Conservation (phyloP, 2,888 invertebrate genomes). For the Volucella inanis region DNA sequence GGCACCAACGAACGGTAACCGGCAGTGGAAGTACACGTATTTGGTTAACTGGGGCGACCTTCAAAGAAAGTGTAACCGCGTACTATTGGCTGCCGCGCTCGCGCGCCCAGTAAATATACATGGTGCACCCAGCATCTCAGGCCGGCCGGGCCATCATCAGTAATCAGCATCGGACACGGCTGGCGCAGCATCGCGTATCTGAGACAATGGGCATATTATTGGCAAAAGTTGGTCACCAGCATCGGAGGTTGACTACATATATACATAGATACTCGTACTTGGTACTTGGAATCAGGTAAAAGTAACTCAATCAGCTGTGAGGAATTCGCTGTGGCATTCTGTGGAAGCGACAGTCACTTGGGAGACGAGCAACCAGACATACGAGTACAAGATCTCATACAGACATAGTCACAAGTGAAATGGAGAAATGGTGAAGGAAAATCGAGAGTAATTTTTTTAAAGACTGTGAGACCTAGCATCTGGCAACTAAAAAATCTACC, state of each 20-base stretch:
- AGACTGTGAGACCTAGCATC: neutral
- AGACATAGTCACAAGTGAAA: constrained; percentile 51
- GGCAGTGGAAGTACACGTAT: constrained; percentile 69
- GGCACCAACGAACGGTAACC: constrained; percentile 37
- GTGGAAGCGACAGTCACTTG: constrained; percentile 22
- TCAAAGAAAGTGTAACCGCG: constrained; percentile 73
- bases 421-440: constrained; percentile 29
- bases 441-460: constrained; percentile 40
- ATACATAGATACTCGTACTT: neutral
- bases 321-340: constrained; percentile 38
- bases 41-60: constrained; percentile 75
- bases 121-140: constrained; percentile 28
- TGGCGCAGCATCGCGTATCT: constrained; percentile 24
- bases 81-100: constrained; percentile 27
- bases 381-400: too few relatives aligned
- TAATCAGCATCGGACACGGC: constrained; percentile 31
- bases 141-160: constrained; percentile 34
- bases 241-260: neutral
- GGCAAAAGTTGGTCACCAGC: constrained; percentile 66
- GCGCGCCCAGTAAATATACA: neutral
- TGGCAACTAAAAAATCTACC: neutral
- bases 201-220: constrained; percentile 68
- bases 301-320: constrained; percentile 64
- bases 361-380: constrained; percentile 15
- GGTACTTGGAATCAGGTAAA: constrained; percentile 54